Percentiles rank a stretch among this genome's conserved stretches.
Evolutionary conservation across 2,113 vertebrate species (phyloP).

Genomic region (Gadus chalcogrammus): DNA sequence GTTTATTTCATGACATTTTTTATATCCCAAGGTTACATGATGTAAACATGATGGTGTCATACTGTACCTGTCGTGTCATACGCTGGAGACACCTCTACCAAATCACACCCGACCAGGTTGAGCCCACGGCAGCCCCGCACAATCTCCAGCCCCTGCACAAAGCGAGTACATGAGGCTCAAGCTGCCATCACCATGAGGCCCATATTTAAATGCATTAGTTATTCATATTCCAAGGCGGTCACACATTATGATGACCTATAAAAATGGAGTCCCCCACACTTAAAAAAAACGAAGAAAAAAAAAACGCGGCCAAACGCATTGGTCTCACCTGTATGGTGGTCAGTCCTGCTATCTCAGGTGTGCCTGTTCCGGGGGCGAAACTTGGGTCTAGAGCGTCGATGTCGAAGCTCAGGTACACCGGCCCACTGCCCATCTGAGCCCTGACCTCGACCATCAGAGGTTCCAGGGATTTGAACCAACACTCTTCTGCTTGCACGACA

Average conservation of each 20-base stretch:
- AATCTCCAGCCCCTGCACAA: slow-evolving; percentile 85
- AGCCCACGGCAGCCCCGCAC: slow-evolving; percentile 88
- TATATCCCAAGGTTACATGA: neutral
- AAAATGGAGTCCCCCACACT: too few relatives aligned
- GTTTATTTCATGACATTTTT: too few relatives aligned
- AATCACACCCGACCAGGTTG: slow-evolving; percentile 88
- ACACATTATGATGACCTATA: too few relatives aligned
- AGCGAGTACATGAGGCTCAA: neutral
- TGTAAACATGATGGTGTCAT: neutral
- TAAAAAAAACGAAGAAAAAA: neutral
- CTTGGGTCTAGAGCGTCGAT: slow-evolving; percentile 89
- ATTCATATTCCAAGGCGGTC: too few relatives aligned
- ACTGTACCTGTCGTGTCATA: slow-evolving; percentile 86
- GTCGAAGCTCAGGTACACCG: slow-evolving; percentile 89
- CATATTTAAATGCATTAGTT: neutral
- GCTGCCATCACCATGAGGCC: too few relatives aligned
- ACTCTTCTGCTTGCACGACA: slow-evolving; percentile 83
- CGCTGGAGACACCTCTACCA: slow-evolving; percentile 87
- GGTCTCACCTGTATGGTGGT: slow-evolving; percentile 84
- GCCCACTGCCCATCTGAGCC: slow-evolving; percentile 79
- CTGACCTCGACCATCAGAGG: slow-evolving; percentile 88
- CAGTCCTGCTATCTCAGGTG: slow-evolving; percentile 89
- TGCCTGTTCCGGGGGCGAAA: slow-evolving; percentile 89
- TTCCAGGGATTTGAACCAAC: slow-evolving; percentile 86
- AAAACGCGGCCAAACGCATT: neutral